Conservation (phyloP, 2,888 invertebrate species). For the Lacanobia oleracea region DNA sequence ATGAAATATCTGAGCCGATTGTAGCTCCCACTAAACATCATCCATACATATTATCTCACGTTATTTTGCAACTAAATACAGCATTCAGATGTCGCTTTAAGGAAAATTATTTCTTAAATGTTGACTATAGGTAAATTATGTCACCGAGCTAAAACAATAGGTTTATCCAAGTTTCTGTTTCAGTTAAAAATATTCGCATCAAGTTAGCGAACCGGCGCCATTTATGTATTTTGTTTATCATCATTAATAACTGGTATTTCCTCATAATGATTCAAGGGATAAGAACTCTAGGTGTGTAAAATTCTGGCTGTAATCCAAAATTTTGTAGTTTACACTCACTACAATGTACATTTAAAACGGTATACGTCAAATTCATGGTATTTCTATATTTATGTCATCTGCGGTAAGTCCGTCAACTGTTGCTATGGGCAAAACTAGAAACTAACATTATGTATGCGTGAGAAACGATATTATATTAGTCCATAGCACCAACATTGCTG, state of each 20-base stretch:
- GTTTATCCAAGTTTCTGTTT: background rate
- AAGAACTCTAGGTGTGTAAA: slow-evolving; percentile 23
- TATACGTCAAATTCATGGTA: background rate
- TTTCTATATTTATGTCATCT: slow-evolving; percentile 32
- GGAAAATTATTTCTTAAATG: slow-evolving; percentile 1
- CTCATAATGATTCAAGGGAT: slow-evolving; percentile 32
- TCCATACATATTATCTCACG: too few relatives aligned
- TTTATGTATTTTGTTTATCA: slow-evolving; percentile 1
- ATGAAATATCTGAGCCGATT: too few relatives aligned
- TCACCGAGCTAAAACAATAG: background rate
- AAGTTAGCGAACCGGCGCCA: background rate
- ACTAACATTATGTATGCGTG: background rate
- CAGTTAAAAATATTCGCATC: background rate
- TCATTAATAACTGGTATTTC: slow-evolving; percentile 22
- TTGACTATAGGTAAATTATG: background rate
- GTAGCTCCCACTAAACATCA: background rate
- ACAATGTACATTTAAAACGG: slow-evolving; percentile 7
- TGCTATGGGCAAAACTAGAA: slow-evolving; percentile 27
- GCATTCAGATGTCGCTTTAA: background rate
- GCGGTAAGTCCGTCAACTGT: slow-evolving; percentile 21
- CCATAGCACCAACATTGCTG: background rate
- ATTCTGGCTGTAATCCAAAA: slow-evolving; percentile 44
- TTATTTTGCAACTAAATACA: background rate
- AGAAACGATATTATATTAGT: background rate
- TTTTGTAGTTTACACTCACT: slow-evolving; percentile 11